Evolutionary conservation across 2,888 invertebrate species (phyloP), one percentile per base, ranked within the genome.

Genomic region (Gymnocheta viridis): DNA sequence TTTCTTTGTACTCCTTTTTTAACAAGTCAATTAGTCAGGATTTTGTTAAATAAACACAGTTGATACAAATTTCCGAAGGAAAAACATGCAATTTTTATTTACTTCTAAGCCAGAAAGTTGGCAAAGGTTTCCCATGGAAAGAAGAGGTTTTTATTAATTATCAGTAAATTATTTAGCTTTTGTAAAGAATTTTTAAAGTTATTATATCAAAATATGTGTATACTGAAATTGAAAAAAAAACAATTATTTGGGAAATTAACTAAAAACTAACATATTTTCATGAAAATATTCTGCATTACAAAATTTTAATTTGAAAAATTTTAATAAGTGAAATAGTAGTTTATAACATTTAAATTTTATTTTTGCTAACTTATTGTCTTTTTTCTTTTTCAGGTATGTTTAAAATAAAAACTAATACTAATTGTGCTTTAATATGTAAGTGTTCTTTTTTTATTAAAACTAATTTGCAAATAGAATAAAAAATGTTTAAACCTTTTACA

Each of bases 11-110:
- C 47, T 58, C 14, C 1, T 72, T 62, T 19, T 74, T 22, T 62
- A 74, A 82, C 69, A 79, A 82, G 78, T 82, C 79, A 82, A 82
- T 82, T 82, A 82, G 82, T 82, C 79, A 74, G 58, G 47, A 58
- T 73, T 73, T 73, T 60, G 62, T 69, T 60, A 51, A 66, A 58
- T 77, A 69, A 72, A 72, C 54, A 35, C 54, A 35, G 27, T 51
- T 51, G 14, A 12, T 29, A 51, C 12, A 17, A 67, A 35, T 35
- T 14, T 47, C 2, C 10, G 38, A 38, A 35, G 12, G 9, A 58
- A 49, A 14, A 19, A 29, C 2, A 49, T 24, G 10, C 6, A 14
- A 41, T 14, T 56, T 56, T 38, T 7, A 17, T 67, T 29, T 29
- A n/a, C n/a, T n/a, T n/a, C n/a, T n/a, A n/a, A n/a, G n/a, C n/a